Evolutionary conservation across 1,140 invertebrate genomes (phyloP).

Genomic region (Trachymyrmex cornetzi): DNA sequence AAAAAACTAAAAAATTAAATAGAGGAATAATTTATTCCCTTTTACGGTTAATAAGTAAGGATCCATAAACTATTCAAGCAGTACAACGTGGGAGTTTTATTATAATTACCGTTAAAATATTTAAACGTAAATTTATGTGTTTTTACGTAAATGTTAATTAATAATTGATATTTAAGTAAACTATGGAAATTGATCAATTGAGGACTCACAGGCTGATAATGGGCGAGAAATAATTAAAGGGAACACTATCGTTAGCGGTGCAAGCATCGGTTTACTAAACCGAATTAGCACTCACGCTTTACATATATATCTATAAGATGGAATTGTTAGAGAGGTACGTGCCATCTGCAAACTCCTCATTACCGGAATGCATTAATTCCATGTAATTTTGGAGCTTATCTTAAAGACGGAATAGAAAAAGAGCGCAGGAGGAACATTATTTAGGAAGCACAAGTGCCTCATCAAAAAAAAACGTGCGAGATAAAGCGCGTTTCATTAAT

Average conservation of each 20-base stretch:
- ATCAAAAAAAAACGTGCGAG: background rate
- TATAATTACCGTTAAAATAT: constrained; percentile 34
- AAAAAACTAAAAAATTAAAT: background rate
- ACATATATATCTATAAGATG: background rate
- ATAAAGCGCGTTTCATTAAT: constrained; percentile 41
- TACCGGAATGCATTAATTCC: constrained; percentile 34
- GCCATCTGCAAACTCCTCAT: constrained; percentile 51
- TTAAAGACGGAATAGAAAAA: constrained; percentile 21
- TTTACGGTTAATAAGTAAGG: background rate
- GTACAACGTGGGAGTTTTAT: background rate
- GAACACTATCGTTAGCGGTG: constrained; percentile 29
- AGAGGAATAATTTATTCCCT: background rate
- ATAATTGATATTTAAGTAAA: constrained; percentile 47
- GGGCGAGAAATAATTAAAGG: constrained; percentile 57
- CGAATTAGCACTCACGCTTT: constrained; percentile 46
- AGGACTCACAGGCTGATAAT: constrained; percentile 9
- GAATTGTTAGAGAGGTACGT: constrained; percentile 58
- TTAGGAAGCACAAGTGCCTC: background rate
- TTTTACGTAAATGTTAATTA: constrained; percentile 41
- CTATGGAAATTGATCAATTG: constrained; percentile 34
- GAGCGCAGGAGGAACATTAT: background rate
- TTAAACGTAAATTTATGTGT: background rate
- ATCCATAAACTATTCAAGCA: background rate
- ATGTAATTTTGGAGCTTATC: constrained; percentile 34
- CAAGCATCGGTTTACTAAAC: constrained; percentile 45